Percentiles rank a stretch among this genome's conserved stretches.
These are phyloP conservation scores for Tychaedon coryphoeus DNA, from an alignment of 2,113 vertebrate species.

Conservation along the genomic window DNA sequence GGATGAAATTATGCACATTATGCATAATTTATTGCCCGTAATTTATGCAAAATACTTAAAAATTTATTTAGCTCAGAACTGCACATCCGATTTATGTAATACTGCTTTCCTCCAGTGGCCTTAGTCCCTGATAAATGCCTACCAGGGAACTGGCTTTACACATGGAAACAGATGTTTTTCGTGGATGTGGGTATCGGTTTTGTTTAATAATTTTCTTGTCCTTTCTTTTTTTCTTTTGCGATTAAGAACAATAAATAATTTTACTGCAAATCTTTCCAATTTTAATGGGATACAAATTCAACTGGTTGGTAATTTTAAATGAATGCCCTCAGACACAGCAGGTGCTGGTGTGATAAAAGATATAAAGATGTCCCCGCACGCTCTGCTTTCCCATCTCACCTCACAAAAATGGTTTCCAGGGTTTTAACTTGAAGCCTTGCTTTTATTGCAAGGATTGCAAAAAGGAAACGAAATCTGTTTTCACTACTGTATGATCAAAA, in stretches of 20 bases:
- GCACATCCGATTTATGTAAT: neutral
- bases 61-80: neutral
- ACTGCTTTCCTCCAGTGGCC: neutral
- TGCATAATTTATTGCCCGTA: neutral
- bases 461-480: neutral
- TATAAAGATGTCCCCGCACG: neutral
- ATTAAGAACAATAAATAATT: neutral
- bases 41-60: neutral
- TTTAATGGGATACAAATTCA: neutral
- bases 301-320: neutral
- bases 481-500: neutral
- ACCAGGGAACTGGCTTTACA: neutral
- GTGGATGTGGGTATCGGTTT: neutral
- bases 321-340: fast-evolving
- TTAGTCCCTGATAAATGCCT: neutral
- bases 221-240: neutral
- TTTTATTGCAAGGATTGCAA: neutral
- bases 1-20: neutral
- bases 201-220: neutral
- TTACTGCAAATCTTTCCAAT: neutral
- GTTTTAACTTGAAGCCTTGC: neutral
- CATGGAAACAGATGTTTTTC: neutral
- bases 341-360: neutral
- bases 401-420: neutral
- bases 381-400: neutral